Evolutionary conservation across 1,140 invertebrate species (phyloP).

Genomic region (Hypsibius dujardini): DNA sequence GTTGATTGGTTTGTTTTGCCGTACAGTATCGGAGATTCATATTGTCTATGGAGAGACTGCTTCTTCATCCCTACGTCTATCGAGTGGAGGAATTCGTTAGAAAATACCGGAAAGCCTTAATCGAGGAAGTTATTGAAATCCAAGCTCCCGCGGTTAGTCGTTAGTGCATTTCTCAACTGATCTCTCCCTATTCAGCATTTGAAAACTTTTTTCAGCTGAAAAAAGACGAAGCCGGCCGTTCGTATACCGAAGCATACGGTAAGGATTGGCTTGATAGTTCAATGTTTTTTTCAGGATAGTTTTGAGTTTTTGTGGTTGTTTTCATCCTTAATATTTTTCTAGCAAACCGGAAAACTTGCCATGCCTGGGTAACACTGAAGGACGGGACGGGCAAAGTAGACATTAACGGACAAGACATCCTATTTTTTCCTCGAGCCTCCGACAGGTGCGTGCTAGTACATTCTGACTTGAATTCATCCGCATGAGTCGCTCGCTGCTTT

Average conservation of each 20-base stretch:
- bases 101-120: slow-evolving; percentile 43
- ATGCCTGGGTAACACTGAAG: slow-evolving; percentile 46
- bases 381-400: slow-evolving; percentile 61
- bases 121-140: slow-evolving; percentile 32
- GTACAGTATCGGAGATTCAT: slow-evolving; percentile 52
- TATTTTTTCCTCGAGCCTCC: slow-evolving; percentile 50
- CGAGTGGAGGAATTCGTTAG: slow-evolving; percentile 49
- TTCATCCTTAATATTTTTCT: slow-evolving; percentile 25
- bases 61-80: slow-evolving; percentile 45
- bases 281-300: no score
- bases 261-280: slow-evolving; percentile 3
- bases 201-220: slow-evolving; percentile 37
- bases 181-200: no score
- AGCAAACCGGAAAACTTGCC: slow-evolving; percentile 52
- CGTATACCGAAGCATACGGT: slow-evolving; percentile 48
- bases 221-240: slow-evolving; percentile 46
- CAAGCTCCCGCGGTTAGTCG: slow-evolving; percentile 18
- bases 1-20: slow-evolving; percentile 27
- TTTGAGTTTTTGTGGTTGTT: no score
- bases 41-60: slow-evolving; percentile 49
- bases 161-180: no score
- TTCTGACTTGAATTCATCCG: not conserved
- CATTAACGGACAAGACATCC: slow-evolving; percentile 54
- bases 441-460: slow-evolving; percentile 39
- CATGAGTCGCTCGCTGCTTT: not conserved